Conservation (phyloP, 2,888 invertebrate genomes). For the Ormyrus rosae region DNA sequence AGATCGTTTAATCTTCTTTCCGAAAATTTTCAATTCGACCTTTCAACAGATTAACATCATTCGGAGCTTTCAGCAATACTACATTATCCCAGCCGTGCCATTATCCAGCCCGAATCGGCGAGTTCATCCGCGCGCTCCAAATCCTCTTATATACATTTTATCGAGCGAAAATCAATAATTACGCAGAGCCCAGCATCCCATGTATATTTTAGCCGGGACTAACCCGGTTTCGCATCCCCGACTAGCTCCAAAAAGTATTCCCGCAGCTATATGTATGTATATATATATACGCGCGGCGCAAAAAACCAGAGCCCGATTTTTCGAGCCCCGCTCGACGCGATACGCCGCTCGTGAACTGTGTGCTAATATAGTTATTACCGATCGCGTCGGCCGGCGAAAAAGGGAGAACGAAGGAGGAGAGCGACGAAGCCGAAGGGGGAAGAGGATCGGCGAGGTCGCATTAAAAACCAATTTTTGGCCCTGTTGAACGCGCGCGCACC, state of each 20-base stretch:
- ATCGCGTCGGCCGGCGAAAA: conserved; percentile 61
- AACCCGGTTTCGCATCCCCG: background rate
- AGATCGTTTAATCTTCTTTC: conserved; percentile 25
- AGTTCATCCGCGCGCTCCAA: background rate
- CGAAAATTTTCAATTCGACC: conserved; percentile 51
- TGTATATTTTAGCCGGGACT: too few relatives aligned
- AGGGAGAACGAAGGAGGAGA: background rate
- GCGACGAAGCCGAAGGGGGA: conserved; percentile 61
- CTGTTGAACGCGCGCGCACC: conserved; percentile 66
- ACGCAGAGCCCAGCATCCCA: conserved; percentile 12
- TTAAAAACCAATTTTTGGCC: conserved; percentile 75
- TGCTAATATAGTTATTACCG: conserved; percentile 75
- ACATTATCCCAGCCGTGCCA: conserved; percentile 17
- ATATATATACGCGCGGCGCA: background rate
- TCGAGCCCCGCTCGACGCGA: conserved; percentile 59
- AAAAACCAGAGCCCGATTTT: background rate
- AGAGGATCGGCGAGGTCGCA: conserved; percentile 67
- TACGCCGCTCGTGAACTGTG: conserved; percentile 61
- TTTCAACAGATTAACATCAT: conserved; percentile 41
- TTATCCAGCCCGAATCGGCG: conserved; percentile 4
- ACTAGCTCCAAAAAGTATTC: conserved; percentile 3
- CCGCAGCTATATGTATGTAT: too few relatives aligned
- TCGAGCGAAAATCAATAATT: conserved; percentile 52
- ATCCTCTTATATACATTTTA: conserved; percentile 8
- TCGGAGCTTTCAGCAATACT: conserved; percentile 8